phyloP scores from a whole-genome alignment of 2,797 vertebrate species.

The Denticeps clupeoides region DNA sequence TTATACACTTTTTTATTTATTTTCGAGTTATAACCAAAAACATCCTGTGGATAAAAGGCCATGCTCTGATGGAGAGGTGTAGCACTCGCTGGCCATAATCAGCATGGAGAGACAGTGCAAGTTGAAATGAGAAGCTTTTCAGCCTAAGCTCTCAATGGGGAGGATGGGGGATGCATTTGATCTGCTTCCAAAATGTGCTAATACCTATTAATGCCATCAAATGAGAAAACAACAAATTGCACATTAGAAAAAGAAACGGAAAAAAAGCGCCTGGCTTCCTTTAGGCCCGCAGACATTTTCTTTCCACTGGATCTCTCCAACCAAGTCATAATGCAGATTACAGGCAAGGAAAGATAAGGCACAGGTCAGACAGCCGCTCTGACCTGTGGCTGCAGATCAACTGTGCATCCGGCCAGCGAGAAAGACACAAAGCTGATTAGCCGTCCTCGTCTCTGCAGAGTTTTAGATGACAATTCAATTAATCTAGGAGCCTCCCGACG shows the following conservation, averaged over 20 bases:
- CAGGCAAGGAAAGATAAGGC: neutral
- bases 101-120: neutral
- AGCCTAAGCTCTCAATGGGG: conserved; percentile 14
- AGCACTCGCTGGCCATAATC: no score
- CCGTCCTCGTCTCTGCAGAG: conserved; percentile 3
- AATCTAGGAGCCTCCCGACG: conserved; percentile 13
- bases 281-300: neutral
- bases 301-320: no score
- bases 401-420: neutral
- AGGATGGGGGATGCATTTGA: conserved; percentile 10
- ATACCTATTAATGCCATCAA: conserved; percentile 19
- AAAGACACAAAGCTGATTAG: conserved; percentile 13
- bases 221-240: conserved; percentile 9
- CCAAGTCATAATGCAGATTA: no score
- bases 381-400: neutral
- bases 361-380: conserved; percentile 1
- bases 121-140: conserved; percentile 8
- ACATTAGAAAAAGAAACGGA: conserved; percentile 1
- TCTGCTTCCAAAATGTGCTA: conserved; percentile 15
- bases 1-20: no score
- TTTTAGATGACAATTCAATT: conserved; percentile 28
- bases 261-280: conserved; percentile 5
- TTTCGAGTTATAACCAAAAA: no score
- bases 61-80: no score
- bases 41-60: no score